phyloP scores from a whole-genome alignment of 2,113 vertebrate genomes.

The Leptobrachium leishanense region DNA sequence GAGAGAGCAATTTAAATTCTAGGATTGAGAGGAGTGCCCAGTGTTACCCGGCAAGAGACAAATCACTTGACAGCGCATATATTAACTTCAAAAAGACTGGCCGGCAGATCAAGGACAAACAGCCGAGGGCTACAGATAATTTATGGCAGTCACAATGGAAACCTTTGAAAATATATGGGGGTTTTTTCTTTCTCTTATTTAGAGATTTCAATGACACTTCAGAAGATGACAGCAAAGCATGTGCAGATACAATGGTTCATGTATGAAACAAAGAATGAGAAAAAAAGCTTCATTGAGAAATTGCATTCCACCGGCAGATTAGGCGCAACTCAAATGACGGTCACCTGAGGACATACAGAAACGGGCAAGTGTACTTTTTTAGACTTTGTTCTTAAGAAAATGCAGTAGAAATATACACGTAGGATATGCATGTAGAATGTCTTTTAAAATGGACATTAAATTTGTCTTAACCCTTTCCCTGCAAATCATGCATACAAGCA shows the following conservation, averaged over 20 bases:
- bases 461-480: too few species aligned
- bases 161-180: background rate
- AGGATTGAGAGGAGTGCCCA: constrained; percentile 5
- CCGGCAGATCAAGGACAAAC: background rate
- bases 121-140: background rate
- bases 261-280: background rate
- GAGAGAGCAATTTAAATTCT: constrained; percentile 6
- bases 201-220: background rate
- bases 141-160: background rate
- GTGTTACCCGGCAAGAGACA: constrained; percentile 8
- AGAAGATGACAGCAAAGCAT: background rate
- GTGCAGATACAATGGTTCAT: background rate
- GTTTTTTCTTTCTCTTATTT: background rate
- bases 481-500: too few species aligned
- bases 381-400: too few species aligned
- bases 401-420: too few species aligned
- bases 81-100: constrained; percentile 23
- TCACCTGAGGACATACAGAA: background rate
- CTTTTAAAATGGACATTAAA: too few species aligned
- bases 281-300: background rate
- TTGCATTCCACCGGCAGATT: background rate
- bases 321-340: background rate
- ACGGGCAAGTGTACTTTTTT: too few species aligned
- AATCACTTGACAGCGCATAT: constrained; percentile 3
- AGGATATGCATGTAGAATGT: too few species aligned